Conservation (phyloP, 2,113 vertebrate genomes). For the Panthera tigris region DNA sequence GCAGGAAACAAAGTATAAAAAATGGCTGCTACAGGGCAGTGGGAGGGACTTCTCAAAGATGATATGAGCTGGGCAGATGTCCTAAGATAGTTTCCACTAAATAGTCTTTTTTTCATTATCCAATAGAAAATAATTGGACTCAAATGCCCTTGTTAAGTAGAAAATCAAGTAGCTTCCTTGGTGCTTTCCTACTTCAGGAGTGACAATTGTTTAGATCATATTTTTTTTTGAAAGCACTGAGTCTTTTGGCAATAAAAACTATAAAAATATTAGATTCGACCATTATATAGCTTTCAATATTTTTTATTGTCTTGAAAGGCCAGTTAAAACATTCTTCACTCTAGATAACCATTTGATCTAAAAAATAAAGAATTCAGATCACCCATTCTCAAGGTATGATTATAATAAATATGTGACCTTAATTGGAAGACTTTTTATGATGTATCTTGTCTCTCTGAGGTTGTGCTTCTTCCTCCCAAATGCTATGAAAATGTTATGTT, state of each 20-base stretch:
- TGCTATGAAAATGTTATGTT: not conserved
- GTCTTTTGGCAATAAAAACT: conserved; percentile 1
- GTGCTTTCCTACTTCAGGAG: not conserved
- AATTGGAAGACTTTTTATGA: not conserved
- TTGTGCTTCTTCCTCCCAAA: not conserved
- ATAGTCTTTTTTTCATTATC: not conserved
- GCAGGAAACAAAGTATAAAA: not conserved
- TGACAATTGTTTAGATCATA: not conserved
- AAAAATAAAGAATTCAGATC: not conserved
- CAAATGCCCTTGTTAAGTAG: not conserved
- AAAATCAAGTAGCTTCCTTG: not conserved
- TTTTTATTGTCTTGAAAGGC: not conserved
- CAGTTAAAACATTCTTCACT: not conserved
- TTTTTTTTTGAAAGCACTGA: not conserved
- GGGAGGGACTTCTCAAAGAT: not conserved
- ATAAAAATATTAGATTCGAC: not conserved
- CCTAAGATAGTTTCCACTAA: not conserved
- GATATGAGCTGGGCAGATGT: not conserved
- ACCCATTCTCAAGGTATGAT: not conserved
- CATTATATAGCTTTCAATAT: not conserved
- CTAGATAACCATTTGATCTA: not conserved
- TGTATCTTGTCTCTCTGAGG: not conserved
- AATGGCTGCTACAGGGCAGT: not conserved
- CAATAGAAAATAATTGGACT: not conserved
- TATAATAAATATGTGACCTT: not conserved